Percentiles rank a stretch among this genome's conserved stretches.
Conservation (phyloP, 2,113 vertebrate genomes). For the Mirounga angustirostris region DNA sequence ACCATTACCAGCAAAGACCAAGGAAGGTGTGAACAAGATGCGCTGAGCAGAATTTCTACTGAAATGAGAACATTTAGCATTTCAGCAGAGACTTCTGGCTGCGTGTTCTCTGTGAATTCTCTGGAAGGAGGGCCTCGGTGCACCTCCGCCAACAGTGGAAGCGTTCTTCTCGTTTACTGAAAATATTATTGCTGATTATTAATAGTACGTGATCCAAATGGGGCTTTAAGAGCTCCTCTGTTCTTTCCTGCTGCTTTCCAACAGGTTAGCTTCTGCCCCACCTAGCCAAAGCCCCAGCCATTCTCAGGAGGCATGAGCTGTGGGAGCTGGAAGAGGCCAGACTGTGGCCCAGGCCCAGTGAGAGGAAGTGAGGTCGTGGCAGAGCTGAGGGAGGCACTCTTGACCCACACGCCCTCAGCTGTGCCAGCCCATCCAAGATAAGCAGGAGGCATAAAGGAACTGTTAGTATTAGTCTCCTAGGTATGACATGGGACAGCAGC, state of each 20-base stretch:
- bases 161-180: not conserved
- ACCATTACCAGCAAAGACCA: not conserved
- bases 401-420: not conserved
- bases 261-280: not conserved
- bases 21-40: not conserved
- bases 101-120: not conserved
- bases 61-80: not conserved
- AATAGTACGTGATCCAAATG: not conserved
- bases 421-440: not conserved
- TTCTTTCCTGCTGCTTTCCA: not conserved
- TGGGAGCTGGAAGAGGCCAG: not conserved
- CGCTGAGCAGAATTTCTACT: not conserved
- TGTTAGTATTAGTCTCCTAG: not conserved
- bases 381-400: not conserved
- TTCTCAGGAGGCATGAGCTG: not conserved
- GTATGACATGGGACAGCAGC: not conserved
- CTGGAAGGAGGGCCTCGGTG: not conserved
- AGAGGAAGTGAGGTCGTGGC: not conserved
- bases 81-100: not conserved
- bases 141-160: not conserved
- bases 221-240: not conserved
- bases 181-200: not conserved
- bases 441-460: not conserved
- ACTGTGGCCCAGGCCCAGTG: not conserved
- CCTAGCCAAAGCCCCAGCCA: not conserved